A percentile compares a stretch with the other conserved stretches of the same genome.
Evolutionary conservation across 2,888 invertebrate species (phyloP).

Genomic region (Epistrophella euchroma): DNA sequence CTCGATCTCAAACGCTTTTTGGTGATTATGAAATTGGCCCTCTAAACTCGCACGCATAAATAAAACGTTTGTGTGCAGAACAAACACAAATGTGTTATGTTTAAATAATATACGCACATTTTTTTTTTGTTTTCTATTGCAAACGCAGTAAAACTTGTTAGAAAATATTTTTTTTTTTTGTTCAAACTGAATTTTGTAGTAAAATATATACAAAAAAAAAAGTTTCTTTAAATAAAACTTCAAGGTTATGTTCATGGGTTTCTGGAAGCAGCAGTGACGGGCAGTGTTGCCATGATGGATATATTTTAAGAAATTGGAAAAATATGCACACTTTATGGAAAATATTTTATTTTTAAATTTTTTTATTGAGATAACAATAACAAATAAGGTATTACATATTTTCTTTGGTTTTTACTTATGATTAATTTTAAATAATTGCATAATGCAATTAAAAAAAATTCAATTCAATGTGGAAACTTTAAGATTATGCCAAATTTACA

Average conservation of each 20-base stretch:
- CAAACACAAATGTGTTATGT: constrained; percentile 47
- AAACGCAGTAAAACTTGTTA: constrained; percentile 64
- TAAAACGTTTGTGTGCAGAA: constrained; percentile 29
- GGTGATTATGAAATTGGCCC: constrained; percentile 62
- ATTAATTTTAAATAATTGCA: too few relatives aligned
- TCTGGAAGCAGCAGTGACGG: constrained; percentile 46
- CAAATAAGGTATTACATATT: too few relatives aligned
- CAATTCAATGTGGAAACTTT: too few relatives aligned
- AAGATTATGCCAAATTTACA: too few relatives aligned
- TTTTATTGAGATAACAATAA: too few relatives aligned
- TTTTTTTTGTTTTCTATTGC: constrained; percentile 53
- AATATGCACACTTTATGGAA: too few relatives aligned
- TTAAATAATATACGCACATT: constrained; percentile 48
- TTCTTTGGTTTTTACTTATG: too few relatives aligned
- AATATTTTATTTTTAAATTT: too few relatives aligned
- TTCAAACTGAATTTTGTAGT: constrained; percentile 53
- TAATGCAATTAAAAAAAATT: too few relatives aligned
- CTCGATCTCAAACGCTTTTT: constrained; percentile 19
- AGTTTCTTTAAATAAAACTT: constrained; percentile 70
- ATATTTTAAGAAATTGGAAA: too few relatives aligned
- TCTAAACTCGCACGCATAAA: constrained; percentile 38
- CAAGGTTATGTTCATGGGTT: constrained; percentile 74
- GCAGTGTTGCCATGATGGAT: constrained; percentile 26
- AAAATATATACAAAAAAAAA: constrained; percentile 36
- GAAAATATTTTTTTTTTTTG: constrained; percentile 33